Evolutionary conservation across 2,797 vertebrate species (phyloP).

Genomic region (Valencia hispanica): DNA sequence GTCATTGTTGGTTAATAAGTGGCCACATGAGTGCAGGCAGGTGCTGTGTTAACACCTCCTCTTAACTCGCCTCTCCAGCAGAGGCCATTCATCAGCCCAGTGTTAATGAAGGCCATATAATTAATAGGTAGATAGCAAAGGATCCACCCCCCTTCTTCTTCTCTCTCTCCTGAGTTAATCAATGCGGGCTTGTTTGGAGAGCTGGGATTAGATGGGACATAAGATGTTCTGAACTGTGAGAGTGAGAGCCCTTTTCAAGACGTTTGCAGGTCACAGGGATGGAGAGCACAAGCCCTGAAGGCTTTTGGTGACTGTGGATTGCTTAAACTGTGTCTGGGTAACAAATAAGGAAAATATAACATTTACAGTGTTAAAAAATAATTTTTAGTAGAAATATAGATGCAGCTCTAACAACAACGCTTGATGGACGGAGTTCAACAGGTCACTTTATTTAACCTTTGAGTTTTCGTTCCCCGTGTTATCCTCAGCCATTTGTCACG

Average conservation of each 20-base stretch:
- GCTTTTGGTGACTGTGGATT: too few species aligned
- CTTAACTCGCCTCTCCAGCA: conserved; percentile 79
- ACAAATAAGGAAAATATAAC: not conserved
- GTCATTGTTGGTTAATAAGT: conserved; percentile 90
- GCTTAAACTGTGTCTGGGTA: conserved; percentile 8
- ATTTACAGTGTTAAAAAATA: conserved; percentile 17
- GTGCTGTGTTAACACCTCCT: conserved; percentile 88
- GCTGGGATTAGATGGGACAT: conserved; percentile 65
- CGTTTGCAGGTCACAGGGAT: conserved; percentile 42
- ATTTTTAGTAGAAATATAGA: conserved; percentile 23
- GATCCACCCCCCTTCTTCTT: conserved; percentile 62
- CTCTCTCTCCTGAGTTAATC: conserved; percentile 72
- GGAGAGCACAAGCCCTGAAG: conserved; percentile 44
- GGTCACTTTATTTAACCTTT: conserved; percentile 69
- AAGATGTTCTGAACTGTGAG: conserved; percentile 46
- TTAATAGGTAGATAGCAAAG: conserved; percentile 82
- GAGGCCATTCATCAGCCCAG: conserved; percentile 81
- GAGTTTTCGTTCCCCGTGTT: conserved; percentile 23
- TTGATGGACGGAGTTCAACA: conserved; percentile 43
- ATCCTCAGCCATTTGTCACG: conserved; percentile 43
- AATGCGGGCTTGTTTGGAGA: conserved; percentile 81
- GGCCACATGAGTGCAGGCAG: conserved; percentile 85
- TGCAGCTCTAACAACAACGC: conserved; percentile 26
- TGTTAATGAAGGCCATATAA: conserved; percentile 84
- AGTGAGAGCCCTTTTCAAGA: conserved; percentile 53